Base-by-base conservation (phyloP, 2,888 invertebrate genomes). In the Barypeithes pellucidus region DNA sequence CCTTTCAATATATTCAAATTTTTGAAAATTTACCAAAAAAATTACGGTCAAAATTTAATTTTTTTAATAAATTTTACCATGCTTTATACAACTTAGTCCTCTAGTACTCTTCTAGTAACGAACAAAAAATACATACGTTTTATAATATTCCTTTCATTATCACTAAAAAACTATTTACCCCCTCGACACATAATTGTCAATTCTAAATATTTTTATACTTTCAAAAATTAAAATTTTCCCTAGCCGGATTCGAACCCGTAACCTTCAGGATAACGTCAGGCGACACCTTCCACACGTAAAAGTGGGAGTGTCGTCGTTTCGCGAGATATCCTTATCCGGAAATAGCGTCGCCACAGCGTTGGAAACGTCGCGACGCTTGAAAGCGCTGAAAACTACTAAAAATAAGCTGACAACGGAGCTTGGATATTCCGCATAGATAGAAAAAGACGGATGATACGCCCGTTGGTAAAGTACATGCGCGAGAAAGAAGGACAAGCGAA, bases 401-500 rank as follows among this genome's bases (percentile, higher is more conserved):
- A 67, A 66, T 41, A 14, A 22, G 22, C 24, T 36, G 52, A 18
- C 29, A 62, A 66, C 47, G 39, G 18, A 11, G 12, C 39, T 33
- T 29, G 70, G 50, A 54, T 60, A 72, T 67, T 72, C 72, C 72
- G 73, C 69, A 69, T 73, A 65, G 63, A 73, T 60, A 69, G 52
- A 66, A 60, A 62, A 52, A 54, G 39, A 57, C 18, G 24, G 33
- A 14, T 29, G 69, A 59, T 54, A 73, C 73, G 73, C 73, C 73
- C 61, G 33, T 45, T 22, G 24, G 20, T 54, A 69, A 43, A 70
- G 61, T 66, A 22, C 73, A 73, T 73, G 73, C 73, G 73, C 73
- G 66, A 65, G 41, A 73, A 70, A 60, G 68, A 69, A 65, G 36
- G 66, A 66, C 22, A 20, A 63, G 41, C 12, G 11, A 62, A 39